Percentiles rank a stretch among this genome's conserved stretches.
Evolutionary conservation across 2,113 vertebrate genomes (phyloP).

Genomic region (Leptobrachium ailaonicum): DNA sequence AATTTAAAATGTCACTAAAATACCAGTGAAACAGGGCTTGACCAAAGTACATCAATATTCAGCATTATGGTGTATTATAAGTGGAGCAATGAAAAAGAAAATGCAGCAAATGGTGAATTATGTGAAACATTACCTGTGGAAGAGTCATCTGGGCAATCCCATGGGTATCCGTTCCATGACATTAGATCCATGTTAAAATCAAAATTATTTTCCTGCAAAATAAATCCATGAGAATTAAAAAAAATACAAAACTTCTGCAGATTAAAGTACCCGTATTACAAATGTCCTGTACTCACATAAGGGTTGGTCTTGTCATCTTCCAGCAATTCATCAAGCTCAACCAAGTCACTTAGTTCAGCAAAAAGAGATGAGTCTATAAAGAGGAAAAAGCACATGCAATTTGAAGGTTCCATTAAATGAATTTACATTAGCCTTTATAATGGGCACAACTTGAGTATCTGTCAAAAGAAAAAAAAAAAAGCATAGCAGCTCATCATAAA

Average conservation of each 20-base stretch:
- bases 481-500: no score
- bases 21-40: no score
- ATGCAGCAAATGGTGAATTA: not conserved
- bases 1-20: no score
- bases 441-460: no score
- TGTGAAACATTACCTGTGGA: conserved; percentile 70
- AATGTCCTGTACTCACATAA: conserved; percentile 74
- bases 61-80: no score
- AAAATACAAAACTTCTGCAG: not conserved
- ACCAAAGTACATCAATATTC: no score
- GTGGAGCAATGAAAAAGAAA: no score
- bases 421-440: no score
- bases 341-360: conserved; percentile 79
- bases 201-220: conserved; percentile 64
- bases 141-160: conserved; percentile 64
- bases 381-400: not conserved
- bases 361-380: conserved; percentile 80
- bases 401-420: no score
- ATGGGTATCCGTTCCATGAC: conserved; percentile 72
- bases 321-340: conserved; percentile 72
- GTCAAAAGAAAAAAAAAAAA: no score
- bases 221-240: conserved; percentile 68
- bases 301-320: conserved; percentile 61
- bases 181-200: conserved; percentile 85
- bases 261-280: not conserved